Conservation (phyloP, 2,797 vertebrate species). For the Pyrocephalus nanus region DNA sequence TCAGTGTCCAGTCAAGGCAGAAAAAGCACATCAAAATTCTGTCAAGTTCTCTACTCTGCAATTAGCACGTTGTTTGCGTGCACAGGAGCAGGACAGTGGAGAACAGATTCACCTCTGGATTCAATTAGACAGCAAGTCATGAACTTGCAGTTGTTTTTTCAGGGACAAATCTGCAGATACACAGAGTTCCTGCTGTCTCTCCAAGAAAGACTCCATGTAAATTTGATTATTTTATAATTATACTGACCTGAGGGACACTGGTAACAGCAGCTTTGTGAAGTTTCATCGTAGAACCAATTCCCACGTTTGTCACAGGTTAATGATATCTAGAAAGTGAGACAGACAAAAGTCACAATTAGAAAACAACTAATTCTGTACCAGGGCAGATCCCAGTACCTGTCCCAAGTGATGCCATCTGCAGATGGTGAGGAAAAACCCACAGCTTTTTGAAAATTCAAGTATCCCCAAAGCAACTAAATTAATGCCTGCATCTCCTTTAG, state of each 20-base stretch:
- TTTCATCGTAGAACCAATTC: not conserved
- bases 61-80: not conserved
- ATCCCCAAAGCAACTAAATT: not conserved
- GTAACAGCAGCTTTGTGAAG: constrained; percentile 52
- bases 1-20: not conserved
- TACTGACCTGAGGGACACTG: constrained; percentile 67
- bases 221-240: not conserved
- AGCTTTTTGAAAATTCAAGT: not conserved
- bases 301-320: not conserved
- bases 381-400: not conserved
- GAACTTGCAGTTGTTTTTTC: not conserved
- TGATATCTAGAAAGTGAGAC: not conserved
- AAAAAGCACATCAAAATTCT: not conserved
- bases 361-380: not conserved
- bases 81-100: not conserved
- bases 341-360: not conserved
- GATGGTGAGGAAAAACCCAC: not conserved
- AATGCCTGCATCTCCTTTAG: not conserved
- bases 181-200: not conserved
- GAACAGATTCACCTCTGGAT: not conserved
- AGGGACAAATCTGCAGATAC: not conserved
- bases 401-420: not conserved
- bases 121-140: not conserved
- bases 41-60: not conserved
- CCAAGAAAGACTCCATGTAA: not conserved